Percentiles rank a stretch among this genome's conserved stretches.
These are phyloP conservation scores for Heterochromis multidens DNA, from an alignment of 2,113 vertebrate species.

Conservation along the genomic window DNA sequence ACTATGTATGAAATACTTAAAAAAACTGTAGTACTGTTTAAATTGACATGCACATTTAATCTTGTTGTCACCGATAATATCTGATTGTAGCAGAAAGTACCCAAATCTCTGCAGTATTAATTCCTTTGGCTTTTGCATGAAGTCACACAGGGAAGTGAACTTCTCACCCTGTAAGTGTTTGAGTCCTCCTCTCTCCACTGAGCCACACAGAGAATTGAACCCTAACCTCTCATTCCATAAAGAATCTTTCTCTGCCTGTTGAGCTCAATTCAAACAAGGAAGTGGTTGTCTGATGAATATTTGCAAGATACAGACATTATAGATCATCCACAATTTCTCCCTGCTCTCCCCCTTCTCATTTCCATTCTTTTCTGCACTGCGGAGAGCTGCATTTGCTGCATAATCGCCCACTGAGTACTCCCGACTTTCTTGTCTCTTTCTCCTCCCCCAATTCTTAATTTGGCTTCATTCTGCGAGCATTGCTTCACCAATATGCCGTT, in stretches of 20 bases:
- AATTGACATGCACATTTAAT: not conserved
- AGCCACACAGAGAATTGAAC: slow-evolving; percentile 17
- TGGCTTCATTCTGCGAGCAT: slow-evolving; percentile 19
- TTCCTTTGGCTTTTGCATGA: not conserved
- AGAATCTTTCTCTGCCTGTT: not conserved
- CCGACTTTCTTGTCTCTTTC: slow-evolving; percentile 43
- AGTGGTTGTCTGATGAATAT: slow-evolving; percentile 7
- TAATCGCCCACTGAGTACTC: slow-evolving; percentile 77
- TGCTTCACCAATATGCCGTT: not conserved
- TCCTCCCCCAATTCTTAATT: slow-evolving; percentile 24
- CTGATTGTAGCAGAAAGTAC: not conserved
- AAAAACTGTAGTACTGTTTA: not conserved
- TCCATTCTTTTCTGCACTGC: slow-evolving; percentile 61
- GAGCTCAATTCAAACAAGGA: not conserved
- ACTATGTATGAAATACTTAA: not conserved
- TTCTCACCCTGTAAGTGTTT: not conserved
- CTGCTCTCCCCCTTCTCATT: slow-evolving; percentile 28
- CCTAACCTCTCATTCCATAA: not conserved
- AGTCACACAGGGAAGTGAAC: not conserved
- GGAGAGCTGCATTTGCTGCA: slow-evolving; percentile 75
- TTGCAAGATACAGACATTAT: slow-evolving; percentile 28
- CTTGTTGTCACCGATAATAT: not conserved
- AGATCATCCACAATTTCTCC: slow-evolving; percentile 35
- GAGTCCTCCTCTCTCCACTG: not conserved
- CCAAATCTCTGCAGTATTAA: not conserved